These are phyloP conservation scores for Plectropomus leopardus DNA, from an alignment of 2,113 vertebrate genomes.

Conservation along the genomic window DNA sequence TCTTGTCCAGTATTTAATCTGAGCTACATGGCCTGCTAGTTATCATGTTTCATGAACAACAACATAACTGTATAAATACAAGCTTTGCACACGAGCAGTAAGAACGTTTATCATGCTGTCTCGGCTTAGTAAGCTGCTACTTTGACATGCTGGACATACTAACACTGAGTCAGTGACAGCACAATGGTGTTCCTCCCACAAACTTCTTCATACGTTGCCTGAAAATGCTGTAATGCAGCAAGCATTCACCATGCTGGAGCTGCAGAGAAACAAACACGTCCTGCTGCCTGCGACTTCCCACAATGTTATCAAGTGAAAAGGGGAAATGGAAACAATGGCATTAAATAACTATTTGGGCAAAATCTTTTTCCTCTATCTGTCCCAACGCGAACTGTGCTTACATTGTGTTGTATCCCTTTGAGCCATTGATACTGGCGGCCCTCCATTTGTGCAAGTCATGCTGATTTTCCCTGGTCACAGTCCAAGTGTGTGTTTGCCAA, in stretches of 20 bases:
- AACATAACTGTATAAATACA: not conserved
- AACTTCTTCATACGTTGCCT: constrained; percentile 3
- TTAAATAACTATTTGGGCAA: constrained; percentile 75
- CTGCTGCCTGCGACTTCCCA: constrained; percentile 50
- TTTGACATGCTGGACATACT: constrained; percentile 9
- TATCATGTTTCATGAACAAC: constrained; percentile 4
- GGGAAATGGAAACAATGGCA: constrained; percentile 76
- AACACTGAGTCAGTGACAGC: constrained; percentile 4
- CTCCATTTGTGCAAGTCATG: constrained; percentile 78
- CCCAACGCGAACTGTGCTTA: constrained; percentile 39
- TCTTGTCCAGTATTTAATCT: not conserved
- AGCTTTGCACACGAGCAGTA: not conserved
- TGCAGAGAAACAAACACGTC: constrained; percentile 59
- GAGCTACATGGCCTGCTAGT: not conserved
- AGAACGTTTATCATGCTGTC: constrained; percentile 5
- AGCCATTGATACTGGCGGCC: constrained; percentile 70
- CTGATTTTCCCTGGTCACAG: constrained; percentile 67
- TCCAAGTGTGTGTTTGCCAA: constrained; percentile 69
- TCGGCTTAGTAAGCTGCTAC: not conserved
- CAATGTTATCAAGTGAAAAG: constrained; percentile 69
- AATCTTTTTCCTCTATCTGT: constrained; percentile 65
- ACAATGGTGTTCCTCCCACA: constrained; percentile 12
- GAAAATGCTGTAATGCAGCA: constrained; percentile 17
- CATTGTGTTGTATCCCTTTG: constrained; percentile 73
- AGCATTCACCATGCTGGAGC: constrained; percentile 29